Evolutionary conservation across 23 tunicate genomes (phyloP).

Genomic region (Ciona savignyi): DNA sequence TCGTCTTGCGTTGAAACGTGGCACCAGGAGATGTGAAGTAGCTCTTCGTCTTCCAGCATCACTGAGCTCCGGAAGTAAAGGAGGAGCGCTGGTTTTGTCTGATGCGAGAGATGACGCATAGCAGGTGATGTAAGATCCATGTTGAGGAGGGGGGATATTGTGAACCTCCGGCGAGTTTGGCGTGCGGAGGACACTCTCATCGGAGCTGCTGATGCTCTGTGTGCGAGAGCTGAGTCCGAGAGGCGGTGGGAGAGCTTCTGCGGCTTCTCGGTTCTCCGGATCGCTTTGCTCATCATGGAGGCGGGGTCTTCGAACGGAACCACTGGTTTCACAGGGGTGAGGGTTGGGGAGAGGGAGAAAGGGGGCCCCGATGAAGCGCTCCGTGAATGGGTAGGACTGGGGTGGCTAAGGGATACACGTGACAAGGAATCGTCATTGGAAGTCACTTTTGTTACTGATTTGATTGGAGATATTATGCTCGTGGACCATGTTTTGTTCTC

Average conservation of each 20-base stretch:
- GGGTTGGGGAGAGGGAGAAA: not conserved
- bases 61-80: not conserved
- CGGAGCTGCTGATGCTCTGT: not conserved
- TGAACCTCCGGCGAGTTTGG: not conserved
- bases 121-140: not conserved
- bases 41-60: slow-evolving; percentile 2
- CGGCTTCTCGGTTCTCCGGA: not conserved
- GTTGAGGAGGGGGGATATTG: not conserved
- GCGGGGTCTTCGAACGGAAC: not conserved
- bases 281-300: not conserved
- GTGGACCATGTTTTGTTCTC: too few relatives aligned
- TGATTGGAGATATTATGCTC: not conserved
- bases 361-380: not conserved
- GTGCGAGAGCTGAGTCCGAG: not conserved
- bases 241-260: not conserved
- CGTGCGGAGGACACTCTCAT: not conserved
- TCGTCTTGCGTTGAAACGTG: not conserved
- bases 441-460: not conserved
- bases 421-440: not conserved
- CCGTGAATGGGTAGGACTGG: not conserved
- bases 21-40: not conserved
- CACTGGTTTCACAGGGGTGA: not conserved
- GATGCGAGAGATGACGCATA: not conserved
- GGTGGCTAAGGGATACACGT: not conserved
- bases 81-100: not conserved